Evolutionary conservation across 2,797 vertebrate species (phyloP).

Genomic region (Neosilurus hyrtlii): DNA sequence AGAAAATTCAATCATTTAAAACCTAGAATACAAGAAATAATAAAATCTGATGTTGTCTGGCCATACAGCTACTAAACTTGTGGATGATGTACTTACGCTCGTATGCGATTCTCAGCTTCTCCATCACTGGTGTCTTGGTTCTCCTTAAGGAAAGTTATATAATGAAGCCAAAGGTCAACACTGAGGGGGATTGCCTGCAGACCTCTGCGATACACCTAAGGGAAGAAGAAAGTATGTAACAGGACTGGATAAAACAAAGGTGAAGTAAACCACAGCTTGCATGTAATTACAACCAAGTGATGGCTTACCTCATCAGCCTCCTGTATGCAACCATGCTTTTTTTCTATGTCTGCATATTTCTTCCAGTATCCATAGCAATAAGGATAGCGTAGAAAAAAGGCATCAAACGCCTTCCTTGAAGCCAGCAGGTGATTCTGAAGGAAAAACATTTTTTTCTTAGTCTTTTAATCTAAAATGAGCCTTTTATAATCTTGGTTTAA

Average conservation of each 20-base stretch:
- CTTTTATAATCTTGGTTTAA: neutral
- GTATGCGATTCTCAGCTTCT: constrained; percentile 84
- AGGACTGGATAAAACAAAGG: neutral
- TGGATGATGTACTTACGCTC: constrained; percentile 80
- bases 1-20: neutral
- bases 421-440: constrained; percentile 83
- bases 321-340: constrained; percentile 85
- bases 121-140: constrained; percentile 84
- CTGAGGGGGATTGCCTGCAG: constrained; percentile 97
- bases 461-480: neutral
- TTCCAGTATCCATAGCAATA: constrained; percentile 99
- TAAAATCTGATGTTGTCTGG: neutral
- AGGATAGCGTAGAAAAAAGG: constrained; percentile 91
- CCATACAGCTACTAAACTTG: neutral
- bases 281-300: neutral
- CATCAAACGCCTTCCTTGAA: constrained; percentile 89
- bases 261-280: neutral
- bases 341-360: constrained; percentile 96
- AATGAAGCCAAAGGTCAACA: constrained; percentile 98
- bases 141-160: constrained; percentile 93
- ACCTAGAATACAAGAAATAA: neutral
- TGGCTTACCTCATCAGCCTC: constrained; percentile 91
- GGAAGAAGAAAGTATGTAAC: constrained; percentile 8
- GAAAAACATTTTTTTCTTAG: neutral
- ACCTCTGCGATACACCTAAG: constrained; percentile 93